Percentiles rank a stretch among this genome's conserved stretches.
These are phyloP conservation scores for Eidolon dupreanum DNA, from an alignment of 2,797 vertebrate species.

Conservation along the genomic window DNA sequence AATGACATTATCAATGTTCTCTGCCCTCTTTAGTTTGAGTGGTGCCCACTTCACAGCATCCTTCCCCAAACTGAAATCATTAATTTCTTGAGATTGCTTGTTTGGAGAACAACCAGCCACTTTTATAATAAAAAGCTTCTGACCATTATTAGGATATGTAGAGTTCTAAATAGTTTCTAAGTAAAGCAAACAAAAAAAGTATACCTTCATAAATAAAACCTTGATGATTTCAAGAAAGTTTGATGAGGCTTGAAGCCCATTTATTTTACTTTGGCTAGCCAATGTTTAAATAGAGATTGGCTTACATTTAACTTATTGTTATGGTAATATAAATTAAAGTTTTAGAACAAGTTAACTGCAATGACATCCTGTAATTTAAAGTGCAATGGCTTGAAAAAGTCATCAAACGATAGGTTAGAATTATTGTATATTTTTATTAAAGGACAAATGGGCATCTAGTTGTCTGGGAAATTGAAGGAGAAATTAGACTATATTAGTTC, in stretches of 20 bases:
- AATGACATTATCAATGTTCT: not conserved
- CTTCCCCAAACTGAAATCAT: not conserved
- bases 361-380: conserved; percentile 27
- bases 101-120: not conserved
- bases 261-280: not conserved
- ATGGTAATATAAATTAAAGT: conserved; percentile 8
- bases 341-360: conserved; percentile 48
- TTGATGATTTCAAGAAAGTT: conserved; percentile 24
- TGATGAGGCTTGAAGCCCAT: not conserved
- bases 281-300: conserved; percentile 14
- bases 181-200: not conserved
- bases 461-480: conserved; percentile 40
- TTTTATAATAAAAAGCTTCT: conserved; percentile 20
- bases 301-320: conserved; percentile 38
- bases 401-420: conserved; percentile 30
- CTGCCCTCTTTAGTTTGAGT: not conserved
- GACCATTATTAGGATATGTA: not conserved
- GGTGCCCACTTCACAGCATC: not conserved
- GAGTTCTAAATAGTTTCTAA: conserved; percentile 35
- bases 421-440: conserved; percentile 37
- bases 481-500: conserved; percentile 60
- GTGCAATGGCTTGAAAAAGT: not conserved
- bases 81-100: not conserved
- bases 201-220: conserved; percentile 1
- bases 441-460: conserved; percentile 28